Evolutionary conservation across 2,113 vertebrate genomes (phyloP), one percentile per base, ranked within the genome.

Genomic region (Pelodiscus sinensis): DNA sequence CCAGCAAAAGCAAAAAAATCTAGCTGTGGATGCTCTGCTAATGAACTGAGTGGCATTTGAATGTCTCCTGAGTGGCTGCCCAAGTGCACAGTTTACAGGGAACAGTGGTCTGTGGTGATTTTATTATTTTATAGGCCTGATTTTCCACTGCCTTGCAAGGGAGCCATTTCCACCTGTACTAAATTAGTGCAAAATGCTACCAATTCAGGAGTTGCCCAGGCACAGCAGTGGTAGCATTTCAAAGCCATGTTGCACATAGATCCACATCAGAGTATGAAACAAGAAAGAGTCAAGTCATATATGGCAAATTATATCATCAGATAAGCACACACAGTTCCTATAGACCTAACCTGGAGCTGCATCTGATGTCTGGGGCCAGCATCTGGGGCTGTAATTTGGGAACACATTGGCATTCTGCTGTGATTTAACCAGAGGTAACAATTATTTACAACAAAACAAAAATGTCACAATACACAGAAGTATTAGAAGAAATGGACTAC

Each of bases 311-410:
- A 24, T 25, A 35, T 19, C 12, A 19, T 77, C 73, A 24, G 38
- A 44, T 50, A 50, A 27, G 38, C 44, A 50, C 27, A 7, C 73
- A 27, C 73, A 77, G 1, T 35, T 50, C n/a, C 35, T 10, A 38
- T 75, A 65, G 14, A 65, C 29, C 3, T 22, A 19, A 73, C 5
- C 24, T 21, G 71, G n/a, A 11, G 22, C 31, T 24, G n/a, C n/a
- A 73, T 22, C 35, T 73, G 71, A 21, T 38, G n/a, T 73, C 35
- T 44, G 19, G 22, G 35, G 38, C 19, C 35, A 25, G 0, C 25
- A 78, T 24, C n/a, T 6, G 22, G 78, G n/a, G 35, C 60, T 38
- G 62, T 10, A 24, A 6, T 77, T 81, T 15, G 85, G 75, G 57
- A 73, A 81, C 51, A n/a, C 31, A 44, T 16, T 0, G 1, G 62